Evolutionary conservation across 2,888 invertebrate genomes (phyloP).

Genomic region (Patella depressa): DNA sequence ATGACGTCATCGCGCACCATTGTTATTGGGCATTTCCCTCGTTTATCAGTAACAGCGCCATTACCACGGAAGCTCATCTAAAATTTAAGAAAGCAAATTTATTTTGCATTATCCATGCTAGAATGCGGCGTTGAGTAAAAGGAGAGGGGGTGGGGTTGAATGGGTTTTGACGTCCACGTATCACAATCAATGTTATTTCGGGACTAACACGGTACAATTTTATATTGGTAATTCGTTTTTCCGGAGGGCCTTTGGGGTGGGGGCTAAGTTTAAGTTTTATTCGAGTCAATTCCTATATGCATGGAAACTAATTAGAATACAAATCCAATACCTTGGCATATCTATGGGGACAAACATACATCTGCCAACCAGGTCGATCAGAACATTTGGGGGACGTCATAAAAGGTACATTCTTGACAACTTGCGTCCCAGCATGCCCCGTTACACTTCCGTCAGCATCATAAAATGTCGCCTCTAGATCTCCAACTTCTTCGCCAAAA

Average conservation of each 20-base stretch:
- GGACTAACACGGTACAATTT: no score
- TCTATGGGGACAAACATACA: constrained; percentile 26
- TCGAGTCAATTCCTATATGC: no score
- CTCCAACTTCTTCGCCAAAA: constrained; percentile 24
- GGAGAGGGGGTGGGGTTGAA: no score
- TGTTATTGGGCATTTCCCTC: background rate
- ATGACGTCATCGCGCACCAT: background rate
- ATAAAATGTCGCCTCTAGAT: constrained; percentile 20
- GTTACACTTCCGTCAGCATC: constrained; percentile 32
- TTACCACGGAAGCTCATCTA: background rate
- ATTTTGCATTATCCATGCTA: no score
- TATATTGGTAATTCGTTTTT: no score
- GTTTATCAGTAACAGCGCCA: background rate
- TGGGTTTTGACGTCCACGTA: no score
- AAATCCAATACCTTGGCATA: constrained; percentile 24
- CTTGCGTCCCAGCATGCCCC: constrained; percentile 20
- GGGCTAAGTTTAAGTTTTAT: no score
- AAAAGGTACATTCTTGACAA: constrained; percentile 26
- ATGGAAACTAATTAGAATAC: no score
- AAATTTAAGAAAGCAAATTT: background rate
- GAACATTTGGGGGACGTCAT: constrained; percentile 25
- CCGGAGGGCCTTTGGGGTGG: no score
- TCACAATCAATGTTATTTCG: no score
- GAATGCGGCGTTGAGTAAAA: no score
- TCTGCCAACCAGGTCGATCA: constrained; percentile 15